phyloP scores from a whole-genome alignment of 35 echinoderm and acorn worm species.

The Ptychodera flava region DNA sequence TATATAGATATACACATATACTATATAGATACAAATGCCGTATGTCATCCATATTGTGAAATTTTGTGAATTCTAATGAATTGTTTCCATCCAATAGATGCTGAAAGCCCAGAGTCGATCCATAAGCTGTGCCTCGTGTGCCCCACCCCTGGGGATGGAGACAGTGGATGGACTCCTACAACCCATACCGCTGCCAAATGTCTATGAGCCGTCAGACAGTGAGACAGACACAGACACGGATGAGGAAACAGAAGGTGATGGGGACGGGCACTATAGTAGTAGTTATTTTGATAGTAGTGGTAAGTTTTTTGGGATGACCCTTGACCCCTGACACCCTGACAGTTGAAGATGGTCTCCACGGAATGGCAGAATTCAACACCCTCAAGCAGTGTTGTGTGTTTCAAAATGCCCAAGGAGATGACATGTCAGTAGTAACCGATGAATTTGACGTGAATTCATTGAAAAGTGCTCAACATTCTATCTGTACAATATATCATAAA shows the following conservation, averaged over 20 bases:
- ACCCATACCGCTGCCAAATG: background rate
- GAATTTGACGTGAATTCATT: no score
- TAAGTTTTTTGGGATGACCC: slow-evolving; percentile 37
- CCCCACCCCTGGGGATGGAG: background rate
- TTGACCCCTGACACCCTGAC: no score
- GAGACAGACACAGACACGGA: slow-evolving; percentile 84
- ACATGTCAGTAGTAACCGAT: no score
- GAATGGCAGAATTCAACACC: no score
- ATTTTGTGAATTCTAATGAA: background rate
- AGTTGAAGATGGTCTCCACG: no score
- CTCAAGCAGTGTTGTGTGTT: no score
- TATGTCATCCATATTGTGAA: background rate
- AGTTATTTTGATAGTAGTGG: slow-evolving; percentile 88
- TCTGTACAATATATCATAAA: no score
- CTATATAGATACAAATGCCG: background rate
- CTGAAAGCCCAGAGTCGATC: slow-evolving; percentile 4
- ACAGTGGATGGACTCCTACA: background rate
- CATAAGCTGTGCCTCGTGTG: background rate
- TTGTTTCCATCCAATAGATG: background rate
- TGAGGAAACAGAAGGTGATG: slow-evolving; percentile 86
- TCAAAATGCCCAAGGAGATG: no score
- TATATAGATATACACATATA: no score
- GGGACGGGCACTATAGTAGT: slow-evolving; percentile 98
- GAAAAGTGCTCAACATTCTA: no score
- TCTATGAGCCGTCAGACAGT: slow-evolving; percentile 40